Conservation (phyloP, 2,888 invertebrate genomes). For the Ditula angustiorana region DNA sequence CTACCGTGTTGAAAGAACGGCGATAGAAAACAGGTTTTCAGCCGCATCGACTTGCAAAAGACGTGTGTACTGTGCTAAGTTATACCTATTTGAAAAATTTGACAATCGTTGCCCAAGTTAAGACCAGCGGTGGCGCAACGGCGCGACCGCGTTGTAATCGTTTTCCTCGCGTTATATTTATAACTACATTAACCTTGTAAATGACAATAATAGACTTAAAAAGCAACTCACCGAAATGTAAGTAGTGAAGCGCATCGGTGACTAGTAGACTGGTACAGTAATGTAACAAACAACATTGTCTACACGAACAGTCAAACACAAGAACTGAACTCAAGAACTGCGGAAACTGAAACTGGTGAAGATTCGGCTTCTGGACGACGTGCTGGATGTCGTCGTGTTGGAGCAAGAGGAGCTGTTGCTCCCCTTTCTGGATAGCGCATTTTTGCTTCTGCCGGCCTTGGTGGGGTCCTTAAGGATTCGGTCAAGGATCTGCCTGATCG, state of each 20-base stretch:
- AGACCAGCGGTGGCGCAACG: slow-evolving; percentile 1
- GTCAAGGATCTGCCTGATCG: slow-evolving; percentile 88
- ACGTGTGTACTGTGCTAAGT: slow-evolving; percentile 33
- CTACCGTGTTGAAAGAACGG: slow-evolving; percentile 34
- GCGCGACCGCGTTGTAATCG: not conserved
- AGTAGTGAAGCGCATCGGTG: slow-evolving; percentile 50
- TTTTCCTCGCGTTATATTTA: not conserved
- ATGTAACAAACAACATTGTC: slow-evolving; percentile 46
- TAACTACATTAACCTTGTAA: slow-evolving; percentile 8
- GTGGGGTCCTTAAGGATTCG: slow-evolving; percentile 81
- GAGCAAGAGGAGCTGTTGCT: slow-evolving; percentile 62
- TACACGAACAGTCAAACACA: slow-evolving; percentile 37
- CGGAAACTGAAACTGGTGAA: slow-evolving; percentile 49
- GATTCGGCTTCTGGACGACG: slow-evolving; percentile 48
- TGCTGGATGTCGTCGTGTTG: slow-evolving; percentile 52
- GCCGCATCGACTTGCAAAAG: slow-evolving; percentile 45
- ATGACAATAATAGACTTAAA: slow-evolving; percentile 21
- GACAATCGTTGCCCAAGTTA: slow-evolving; percentile 42
- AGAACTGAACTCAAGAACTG: slow-evolving; percentile 47
- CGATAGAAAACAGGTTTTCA: slow-evolving; percentile 39
- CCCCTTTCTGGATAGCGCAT: slow-evolving; percentile 62
- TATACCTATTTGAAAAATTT: slow-evolving; percentile 43
- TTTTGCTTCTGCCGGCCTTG: slow-evolving; percentile 53
- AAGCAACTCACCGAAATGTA: slow-evolving; percentile 47
- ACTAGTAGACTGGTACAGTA: slow-evolving; percentile 53